Percentiles rank a stretch among this genome's conserved stretches.
Conservation (phyloP, 2,113 vertebrate genomes). For the Copsychus sechellarum region DNA sequence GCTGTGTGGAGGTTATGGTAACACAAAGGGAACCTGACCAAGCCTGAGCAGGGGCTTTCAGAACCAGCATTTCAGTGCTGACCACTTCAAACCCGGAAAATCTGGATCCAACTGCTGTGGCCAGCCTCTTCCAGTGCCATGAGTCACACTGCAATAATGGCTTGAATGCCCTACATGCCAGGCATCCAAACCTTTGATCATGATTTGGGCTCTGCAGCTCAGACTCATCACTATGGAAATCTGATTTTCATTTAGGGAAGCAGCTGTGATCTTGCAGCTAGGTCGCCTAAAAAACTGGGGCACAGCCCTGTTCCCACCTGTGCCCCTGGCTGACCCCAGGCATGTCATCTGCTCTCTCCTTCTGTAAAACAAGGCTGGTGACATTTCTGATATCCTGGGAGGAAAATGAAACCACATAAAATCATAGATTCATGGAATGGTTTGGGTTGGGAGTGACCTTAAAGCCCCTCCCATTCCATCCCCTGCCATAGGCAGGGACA, state of each 20-base stretch:
- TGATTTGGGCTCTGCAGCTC: neutral
- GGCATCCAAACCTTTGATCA: neutral
- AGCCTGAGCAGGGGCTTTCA: neutral
- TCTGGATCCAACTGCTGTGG: neutral
- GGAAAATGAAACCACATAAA: neutral
- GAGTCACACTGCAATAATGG: neutral
- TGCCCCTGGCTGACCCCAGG: neutral
- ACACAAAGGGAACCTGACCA: neutral
- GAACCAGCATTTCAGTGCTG: neutral
- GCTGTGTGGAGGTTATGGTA: neutral
- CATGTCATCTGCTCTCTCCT: neutral
- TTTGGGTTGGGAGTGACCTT: neutral
- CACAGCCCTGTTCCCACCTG: neutral
- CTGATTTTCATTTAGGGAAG: neutral
- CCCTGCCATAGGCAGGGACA: neutral
- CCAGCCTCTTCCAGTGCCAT: neutral
- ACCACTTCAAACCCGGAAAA: neutral
- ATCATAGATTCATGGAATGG: neutral
- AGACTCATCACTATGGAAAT: neutral
- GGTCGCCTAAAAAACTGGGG: neutral
- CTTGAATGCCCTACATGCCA: neutral
- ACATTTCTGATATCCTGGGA: neutral
- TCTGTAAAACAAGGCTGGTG: neutral
- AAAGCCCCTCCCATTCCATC: neutral
- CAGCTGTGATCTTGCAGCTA: neutral